Evolutionary conservation across 2,113 vertebrate genomes (phyloP).

Genomic region (Bubo blakistoni): DNA sequence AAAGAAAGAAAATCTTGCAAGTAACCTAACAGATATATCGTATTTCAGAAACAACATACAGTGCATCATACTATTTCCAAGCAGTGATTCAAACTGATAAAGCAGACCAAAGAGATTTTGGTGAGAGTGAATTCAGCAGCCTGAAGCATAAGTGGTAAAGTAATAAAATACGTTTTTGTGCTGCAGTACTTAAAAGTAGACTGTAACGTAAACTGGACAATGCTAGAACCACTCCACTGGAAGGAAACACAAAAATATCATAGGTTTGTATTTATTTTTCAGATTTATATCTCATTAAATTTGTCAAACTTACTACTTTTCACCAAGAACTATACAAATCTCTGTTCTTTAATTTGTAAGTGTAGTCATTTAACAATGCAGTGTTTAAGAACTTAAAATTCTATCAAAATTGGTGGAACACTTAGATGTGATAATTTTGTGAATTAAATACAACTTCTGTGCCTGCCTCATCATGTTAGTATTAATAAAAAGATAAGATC

Average conservation of each 20-base stretch:
- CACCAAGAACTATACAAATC: accelerated
- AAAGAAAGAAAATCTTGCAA: neutral
- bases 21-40: neutral
- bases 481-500: neutral
- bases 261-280: neutral
- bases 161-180: neutral
- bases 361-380: neutral
- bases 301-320: neutral
- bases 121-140: neutral
- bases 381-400: neutral
- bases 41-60: neutral
- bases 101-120: neutral
- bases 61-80: neutral
- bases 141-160: neutral
- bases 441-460: neutral
- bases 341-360: neutral
- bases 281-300: neutral
- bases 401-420: neutral
- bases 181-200: neutral
- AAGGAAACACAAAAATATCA: neutral
- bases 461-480: accelerated
- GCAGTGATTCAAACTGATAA: neutral
- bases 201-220: neutral
- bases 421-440: neutral
- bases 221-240: neutral